A percentile compares a stretch with the other conserved stretches of the same genome.
phyloP scores from a whole-genome alignment of 2,113 vertebrate genomes.

The Vireo altiloquus region DNA sequence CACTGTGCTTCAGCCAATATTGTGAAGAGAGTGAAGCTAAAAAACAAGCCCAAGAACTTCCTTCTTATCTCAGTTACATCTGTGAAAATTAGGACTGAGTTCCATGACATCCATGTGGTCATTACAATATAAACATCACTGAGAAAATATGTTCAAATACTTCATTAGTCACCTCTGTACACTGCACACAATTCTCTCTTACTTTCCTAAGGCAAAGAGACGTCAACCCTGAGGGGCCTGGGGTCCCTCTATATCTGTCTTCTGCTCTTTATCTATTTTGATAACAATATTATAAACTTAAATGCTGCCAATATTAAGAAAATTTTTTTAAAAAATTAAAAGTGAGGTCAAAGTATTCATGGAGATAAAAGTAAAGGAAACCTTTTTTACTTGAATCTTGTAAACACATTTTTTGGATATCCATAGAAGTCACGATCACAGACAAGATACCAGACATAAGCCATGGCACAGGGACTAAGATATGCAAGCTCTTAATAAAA shows the following conservation, averaged over 20 bases:
- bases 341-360: not conserved
- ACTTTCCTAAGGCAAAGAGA: not conserved
- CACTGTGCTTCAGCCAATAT: not conserved
- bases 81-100: not conserved
- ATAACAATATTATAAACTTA: not conserved
- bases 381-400: not conserved
- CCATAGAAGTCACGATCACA: not conserved
- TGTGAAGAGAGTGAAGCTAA: not conserved
- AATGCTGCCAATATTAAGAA: not conserved
- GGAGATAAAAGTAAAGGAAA: not conserved
- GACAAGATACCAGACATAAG: not conserved
- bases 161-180: not conserved
- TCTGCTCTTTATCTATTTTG: not conserved
- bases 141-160: not conserved
- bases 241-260: not conserved
- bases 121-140: not conserved
- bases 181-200: not conserved
- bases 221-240: not conserved
- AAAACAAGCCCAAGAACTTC: not conserved
- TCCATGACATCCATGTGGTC: rapidly evolving
- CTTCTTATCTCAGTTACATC: not conserved
- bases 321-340: not conserved
- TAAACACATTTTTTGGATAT: not conserved
- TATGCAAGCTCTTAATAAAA: not conserved
- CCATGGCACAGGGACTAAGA: not conserved